Percentiles rank a stretch among this genome's conserved stretches.
Evolutionary conservation across 2,113 vertebrate species (phyloP).

Genomic region (Pithys albifrons): DNA sequence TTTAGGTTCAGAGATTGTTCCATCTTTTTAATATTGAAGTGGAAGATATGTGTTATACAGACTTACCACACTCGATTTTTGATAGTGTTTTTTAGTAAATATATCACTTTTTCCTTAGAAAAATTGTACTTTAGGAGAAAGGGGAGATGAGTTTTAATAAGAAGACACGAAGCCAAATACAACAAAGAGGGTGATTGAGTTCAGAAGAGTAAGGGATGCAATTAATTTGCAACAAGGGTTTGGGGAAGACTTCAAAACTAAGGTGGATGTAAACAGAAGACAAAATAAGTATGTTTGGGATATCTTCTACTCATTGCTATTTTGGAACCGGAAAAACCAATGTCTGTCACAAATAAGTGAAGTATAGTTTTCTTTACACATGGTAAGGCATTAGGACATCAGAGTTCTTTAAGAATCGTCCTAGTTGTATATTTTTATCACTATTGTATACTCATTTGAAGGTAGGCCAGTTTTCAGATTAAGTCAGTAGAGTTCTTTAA

Average conservation of each 20-base stretch:
- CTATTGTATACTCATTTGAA: neutral
- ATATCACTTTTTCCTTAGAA: neutral
- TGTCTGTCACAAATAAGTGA: neutral
- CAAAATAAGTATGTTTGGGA: neutral
- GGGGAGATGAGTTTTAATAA: neutral
- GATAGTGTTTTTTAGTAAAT: neutral
- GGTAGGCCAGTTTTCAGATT: neutral
- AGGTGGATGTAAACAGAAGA: neutral
- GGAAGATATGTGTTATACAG: neutral
- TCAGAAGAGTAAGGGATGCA: neutral
- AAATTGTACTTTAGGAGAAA: neutral
- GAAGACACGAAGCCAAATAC: neutral
- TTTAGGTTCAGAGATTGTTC: neutral
- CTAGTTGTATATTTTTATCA: neutral
- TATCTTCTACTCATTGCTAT: neutral
- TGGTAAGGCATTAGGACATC: neutral
- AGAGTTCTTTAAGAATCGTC: neutral
- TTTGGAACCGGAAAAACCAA: neutral
- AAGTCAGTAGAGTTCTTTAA: neutral
- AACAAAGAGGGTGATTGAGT: neutral
- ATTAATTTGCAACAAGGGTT: neutral
- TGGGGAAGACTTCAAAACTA: neutral
- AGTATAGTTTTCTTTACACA: neutral
- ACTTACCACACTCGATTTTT: neutral
- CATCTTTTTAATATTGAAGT: neutral